phyloP scores from a whole-genome alignment of 2,888 invertebrate genomes.

The Pogonocherus hispidulus region DNA sequence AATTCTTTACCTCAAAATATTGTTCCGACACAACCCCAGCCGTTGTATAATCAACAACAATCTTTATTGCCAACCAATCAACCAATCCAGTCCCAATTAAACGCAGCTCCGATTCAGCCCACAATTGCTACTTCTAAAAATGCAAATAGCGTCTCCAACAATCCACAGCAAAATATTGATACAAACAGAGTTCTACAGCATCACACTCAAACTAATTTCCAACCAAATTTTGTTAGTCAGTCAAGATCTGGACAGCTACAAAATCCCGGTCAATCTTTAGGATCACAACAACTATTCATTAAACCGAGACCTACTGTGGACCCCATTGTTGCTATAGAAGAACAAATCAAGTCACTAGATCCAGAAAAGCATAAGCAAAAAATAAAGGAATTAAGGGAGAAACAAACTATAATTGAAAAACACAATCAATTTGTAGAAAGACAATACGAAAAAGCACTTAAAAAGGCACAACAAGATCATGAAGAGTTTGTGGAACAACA shows the following conservation, averaged over 20 bases:
- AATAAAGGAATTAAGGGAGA: constrained; percentile 79
- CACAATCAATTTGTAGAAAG: constrained; percentile 84
- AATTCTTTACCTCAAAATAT: constrained; percentile 40
- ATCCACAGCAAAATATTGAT: not conserved
- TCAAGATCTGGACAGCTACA: constrained; percentile 31
- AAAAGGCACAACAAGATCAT: constrained; percentile 81
- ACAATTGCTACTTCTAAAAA: constrained; percentile 28
- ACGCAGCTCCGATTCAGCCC: constrained; percentile 38
- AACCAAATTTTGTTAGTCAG: constrained; percentile 55
- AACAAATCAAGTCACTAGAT: constrained; percentile 65
- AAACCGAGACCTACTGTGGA: constrained; percentile 57
- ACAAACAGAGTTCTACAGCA: constrained; percentile 57
- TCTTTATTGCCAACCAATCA: constrained; percentile 46
- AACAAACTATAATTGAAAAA: constrained; percentile 80
- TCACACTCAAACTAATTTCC: constrained; percentile 66
- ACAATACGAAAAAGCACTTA: constrained; percentile 83
- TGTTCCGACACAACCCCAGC: constrained; percentile 23
- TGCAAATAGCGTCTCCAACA: not conserved
- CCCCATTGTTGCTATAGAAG: constrained; percentile 57
- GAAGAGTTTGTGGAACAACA: constrained; percentile 80
- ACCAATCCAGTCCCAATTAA: constrained; percentile 38
- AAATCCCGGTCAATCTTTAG: constrained; percentile 31
- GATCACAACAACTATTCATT: constrained; percentile 43
- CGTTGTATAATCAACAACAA: constrained; percentile 50
- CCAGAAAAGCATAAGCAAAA: constrained; percentile 75